Evolutionary conservation across 2,888 invertebrate species (phyloP).

Genomic region (Trachelus troglodyta): DNA sequence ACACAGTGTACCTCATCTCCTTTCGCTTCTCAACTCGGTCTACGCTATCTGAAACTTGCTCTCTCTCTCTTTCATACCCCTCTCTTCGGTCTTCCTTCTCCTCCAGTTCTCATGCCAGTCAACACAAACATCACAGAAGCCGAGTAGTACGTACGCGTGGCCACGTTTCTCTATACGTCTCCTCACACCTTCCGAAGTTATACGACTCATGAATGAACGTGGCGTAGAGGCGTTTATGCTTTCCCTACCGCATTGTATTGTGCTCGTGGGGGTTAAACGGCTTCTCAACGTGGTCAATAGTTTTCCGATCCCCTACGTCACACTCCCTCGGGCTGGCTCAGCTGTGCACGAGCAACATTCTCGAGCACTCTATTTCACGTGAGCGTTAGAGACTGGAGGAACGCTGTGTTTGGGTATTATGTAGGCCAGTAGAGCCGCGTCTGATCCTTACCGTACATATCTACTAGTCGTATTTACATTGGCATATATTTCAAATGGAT

Average conservation of each 20-base stretch:
- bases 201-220: constrained; percentile 53
- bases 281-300: constrained; percentile 58
- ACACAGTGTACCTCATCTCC: neutral
- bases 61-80: constrained; percentile 11
- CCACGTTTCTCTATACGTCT: constrained; percentile 27
- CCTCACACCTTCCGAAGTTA: constrained; percentile 44
- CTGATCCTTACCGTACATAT: neutral
- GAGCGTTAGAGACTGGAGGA: neutral
- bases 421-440: neutral
- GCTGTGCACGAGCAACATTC: neutral
- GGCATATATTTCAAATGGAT: too few relatives aligned
- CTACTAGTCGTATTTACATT: neutral
- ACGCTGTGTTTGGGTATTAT: neutral
- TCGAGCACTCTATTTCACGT: constrained; percentile 3
- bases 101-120: constrained; percentile 5
- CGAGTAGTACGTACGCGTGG: constrained; percentile 16
- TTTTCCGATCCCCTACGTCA: constrained; percentile 50
- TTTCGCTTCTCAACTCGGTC: neutral
- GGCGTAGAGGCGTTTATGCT: constrained; percentile 52
- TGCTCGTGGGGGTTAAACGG: constrained; percentile 51
- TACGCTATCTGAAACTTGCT: neutral
- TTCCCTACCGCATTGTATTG: constrained; percentile 45
- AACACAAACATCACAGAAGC: neutral
- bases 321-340: constrained; percentile 19
- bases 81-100: constrained; percentile 7